Evolutionary conservation across 1,140 invertebrate genomes (phyloP).

Genomic region (Teleopsis dalmanni): DNA sequence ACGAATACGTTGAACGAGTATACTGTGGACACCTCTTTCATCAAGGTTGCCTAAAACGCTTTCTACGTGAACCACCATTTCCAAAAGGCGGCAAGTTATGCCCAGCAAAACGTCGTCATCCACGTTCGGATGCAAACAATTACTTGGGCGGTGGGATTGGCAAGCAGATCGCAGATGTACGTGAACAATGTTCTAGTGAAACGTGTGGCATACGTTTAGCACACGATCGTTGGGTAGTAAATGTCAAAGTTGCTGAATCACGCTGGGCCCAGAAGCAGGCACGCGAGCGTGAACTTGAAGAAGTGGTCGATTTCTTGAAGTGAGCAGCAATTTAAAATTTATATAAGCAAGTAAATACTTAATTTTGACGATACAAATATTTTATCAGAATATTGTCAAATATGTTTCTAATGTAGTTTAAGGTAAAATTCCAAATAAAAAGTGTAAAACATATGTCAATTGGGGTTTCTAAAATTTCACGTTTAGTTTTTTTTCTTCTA

Average conservation of each 20-base stretch:
- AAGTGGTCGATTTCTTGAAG: conserved; percentile 64
- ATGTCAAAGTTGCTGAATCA: conserved; percentile 62
- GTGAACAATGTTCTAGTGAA: no score
- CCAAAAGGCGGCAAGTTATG: conserved; percentile 51
- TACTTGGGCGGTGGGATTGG: conserved; percentile 22
- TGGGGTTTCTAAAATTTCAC: not conserved
- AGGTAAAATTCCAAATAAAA: no score
- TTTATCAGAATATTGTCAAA: no score
- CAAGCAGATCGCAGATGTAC: conserved; percentile 15
- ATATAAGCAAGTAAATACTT: no score
- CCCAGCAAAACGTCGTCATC: conserved; percentile 32
- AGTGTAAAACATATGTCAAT: no score
- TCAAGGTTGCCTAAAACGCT: conserved; percentile 61
- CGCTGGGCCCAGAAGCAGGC: conserved; percentile 74
- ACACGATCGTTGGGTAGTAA: conserved; percentile 69
- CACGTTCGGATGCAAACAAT: conserved; percentile 34
- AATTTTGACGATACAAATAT: no score
- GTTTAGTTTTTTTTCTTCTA: not conserved
- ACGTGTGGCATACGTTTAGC: conserved; percentile 58
- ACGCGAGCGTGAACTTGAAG: conserved; percentile 62
- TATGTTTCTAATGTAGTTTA: no score
- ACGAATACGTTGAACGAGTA: conserved; percentile 59
- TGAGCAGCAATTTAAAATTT: not conserved
- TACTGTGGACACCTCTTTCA: conserved; percentile 73
- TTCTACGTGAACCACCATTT: conserved; percentile 70